These are phyloP conservation scores for Drosophila hydei DNA, from an alignment of 1,140 invertebrate species.

Conservation along the genomic window DNA sequence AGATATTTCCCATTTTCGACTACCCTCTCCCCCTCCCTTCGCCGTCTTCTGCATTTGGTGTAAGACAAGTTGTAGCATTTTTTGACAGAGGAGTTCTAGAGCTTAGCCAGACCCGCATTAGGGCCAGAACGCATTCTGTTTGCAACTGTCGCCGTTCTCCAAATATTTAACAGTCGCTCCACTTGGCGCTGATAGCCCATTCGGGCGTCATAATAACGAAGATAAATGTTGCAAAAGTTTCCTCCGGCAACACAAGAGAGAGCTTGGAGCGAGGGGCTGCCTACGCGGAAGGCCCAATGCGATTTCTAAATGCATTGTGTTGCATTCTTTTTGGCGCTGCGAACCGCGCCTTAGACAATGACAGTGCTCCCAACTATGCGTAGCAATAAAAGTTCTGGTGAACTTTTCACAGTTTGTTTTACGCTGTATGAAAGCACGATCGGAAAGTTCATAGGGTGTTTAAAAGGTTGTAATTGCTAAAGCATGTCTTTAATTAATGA, in stretches of 20 bases:
- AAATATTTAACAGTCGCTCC: slow-evolving; percentile 76
- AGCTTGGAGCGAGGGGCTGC: not conserved
- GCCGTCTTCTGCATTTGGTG: slow-evolving; percentile 16
- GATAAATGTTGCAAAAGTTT: slow-evolving; percentile 78
- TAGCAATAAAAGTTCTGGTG: slow-evolving; percentile 61
- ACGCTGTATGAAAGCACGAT: slow-evolving; percentile 17
- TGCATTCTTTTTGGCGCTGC: slow-evolving; percentile 53
- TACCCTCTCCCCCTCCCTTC: not conserved
- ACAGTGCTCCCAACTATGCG: slow-evolving; percentile 42
- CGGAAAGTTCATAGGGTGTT: slow-evolving; percentile 8
- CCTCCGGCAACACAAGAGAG: slow-evolving; percentile 45
- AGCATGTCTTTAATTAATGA: too few species aligned
- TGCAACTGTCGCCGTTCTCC: slow-evolving; percentile 49
- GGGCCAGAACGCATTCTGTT: slow-evolving; percentile 49
- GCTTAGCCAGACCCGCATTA: slow-evolving; percentile 56
- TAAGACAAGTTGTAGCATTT: slow-evolving; percentile 67
- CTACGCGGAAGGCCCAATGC: slow-evolving; percentile 17
- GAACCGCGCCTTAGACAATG: not conserved
- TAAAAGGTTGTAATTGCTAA: too few species aligned
- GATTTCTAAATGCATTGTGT: slow-evolving; percentile 65
- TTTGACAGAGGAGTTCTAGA: slow-evolving; percentile 41
- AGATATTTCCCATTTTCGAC: too few species aligned
- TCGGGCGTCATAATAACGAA: slow-evolving; percentile 82
- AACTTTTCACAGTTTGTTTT: slow-evolving; percentile 43
- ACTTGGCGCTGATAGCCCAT: slow-evolving; percentile 75